Base-by-base conservation (phyloP, 2,797 vertebrate genomes). In the Loris lydekkerianus region DNA sequence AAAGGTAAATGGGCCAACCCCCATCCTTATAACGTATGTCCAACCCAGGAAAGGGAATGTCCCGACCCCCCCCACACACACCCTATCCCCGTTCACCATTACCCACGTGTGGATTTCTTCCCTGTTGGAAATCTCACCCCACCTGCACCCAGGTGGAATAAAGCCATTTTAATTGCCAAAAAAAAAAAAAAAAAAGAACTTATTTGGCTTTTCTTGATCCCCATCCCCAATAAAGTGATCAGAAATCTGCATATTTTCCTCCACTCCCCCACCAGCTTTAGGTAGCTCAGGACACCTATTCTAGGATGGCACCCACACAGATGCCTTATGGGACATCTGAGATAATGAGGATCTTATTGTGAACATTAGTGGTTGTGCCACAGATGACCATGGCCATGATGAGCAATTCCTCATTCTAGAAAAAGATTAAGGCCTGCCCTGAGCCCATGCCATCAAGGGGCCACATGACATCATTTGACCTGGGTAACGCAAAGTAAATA, bases 401-500 rank as follows among this genome's bases (percentile, higher is more conserved):
- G 23, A 73, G 56, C 77, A 37, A 63, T 69, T 76, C 90, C 63
- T 14, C 34, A 37, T 56, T 90, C 70, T 75, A 21, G 65, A 89
- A 82, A 95, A 86, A 53, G n/a, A 78, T 18, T 70, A 72, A 49
- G 15, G 25, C 49, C 58, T 63, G 15, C 40, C 46, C 89, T 80
- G 18, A 93, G 46, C 14, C 86, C 81, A 63, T 21, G 49, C 40
- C 69, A 18, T 23, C 2, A 1, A 83, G 58, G 63, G 7, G 29
- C 34, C 40, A 69, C 0, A 1, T 76, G 49, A 27, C n/a, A 53
- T 88, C 65, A 86, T 86, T 23, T 78, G 80, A 91, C 49, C 11
- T 78, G 29, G 58, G 58, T 73, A 78, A 92, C 15, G 5, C 37
- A 78, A 78, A 84, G 31, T 69, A 89, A 80, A 93, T 15, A 94